Evolutionary conservation across 2,113 vertebrate genomes (phyloP), one percentile per base, ranked within the genome.

Genomic region (Channa maculata): DNA sequence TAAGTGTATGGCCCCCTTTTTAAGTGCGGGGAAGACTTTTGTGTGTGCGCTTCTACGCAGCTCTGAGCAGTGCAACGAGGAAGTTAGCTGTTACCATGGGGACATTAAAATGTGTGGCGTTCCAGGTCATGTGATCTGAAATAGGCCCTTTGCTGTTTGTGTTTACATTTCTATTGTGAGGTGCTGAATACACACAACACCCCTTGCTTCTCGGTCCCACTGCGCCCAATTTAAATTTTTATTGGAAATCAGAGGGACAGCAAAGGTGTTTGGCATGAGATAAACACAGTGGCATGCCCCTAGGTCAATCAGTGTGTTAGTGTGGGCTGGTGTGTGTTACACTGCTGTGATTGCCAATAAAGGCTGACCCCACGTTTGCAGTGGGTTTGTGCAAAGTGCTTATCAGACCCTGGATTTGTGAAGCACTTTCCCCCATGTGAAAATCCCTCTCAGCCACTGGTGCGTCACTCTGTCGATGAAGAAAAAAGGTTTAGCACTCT

Each of bases 371-470:
- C 39, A 37, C 10, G 65, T 85, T 87, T 89, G 75, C 76, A 74
- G 80, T 65, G 64, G 79, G 80, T 67, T 77, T 80, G 88, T 38
- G 63, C 73, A 72, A 76, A 88, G 88, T 81, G 75, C 84, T 92
- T 91, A 91, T 90, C 82, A 11, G 80, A 82, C 72, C 73, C 59
- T 63, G 74, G 82, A 75, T 88, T 83, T 69, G 74, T 72, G 67
- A 62, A 90, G 87, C 85, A 82, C 84, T 67, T 71, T 75, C 79
- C 85, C 88, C 80, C 80, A 87, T 92, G 93, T 94, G 93, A 95
- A 94, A 94, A 95, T 92, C 93, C 86, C 92, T 91, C 89, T 88
- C 92, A 93, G 92, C 72, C 70, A 83, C 92, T 85, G 91, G 89
- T 92, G 85, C 89, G 53, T 90, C 52, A 60, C 90, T 91, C 92